phyloP scores from a whole-genome alignment of 1,140 invertebrate species.

The Callitettix versicolor region DNA sequence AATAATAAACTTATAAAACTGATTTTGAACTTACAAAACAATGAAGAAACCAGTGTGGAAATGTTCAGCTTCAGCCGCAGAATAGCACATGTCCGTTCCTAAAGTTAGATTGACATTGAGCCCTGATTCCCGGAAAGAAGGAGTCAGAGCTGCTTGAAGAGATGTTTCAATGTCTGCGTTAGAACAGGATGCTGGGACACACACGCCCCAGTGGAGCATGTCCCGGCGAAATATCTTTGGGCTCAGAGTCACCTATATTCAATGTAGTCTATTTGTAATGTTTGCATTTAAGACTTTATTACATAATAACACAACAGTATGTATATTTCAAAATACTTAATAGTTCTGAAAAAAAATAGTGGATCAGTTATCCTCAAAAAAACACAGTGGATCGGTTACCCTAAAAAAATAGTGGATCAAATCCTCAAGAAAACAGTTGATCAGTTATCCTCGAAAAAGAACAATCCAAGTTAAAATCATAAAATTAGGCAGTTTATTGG shows the following conservation, averaged over 20 bases:
- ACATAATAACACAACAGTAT: neutral
- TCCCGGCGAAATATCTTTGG: conserved; percentile 1
- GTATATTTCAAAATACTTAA: neutral
- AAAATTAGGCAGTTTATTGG: too few relatives aligned
- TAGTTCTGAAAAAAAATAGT: neutral
- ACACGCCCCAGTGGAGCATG: conserved; percentile 41
- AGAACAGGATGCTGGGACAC: conserved; percentile 44
- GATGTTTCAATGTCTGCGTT: conserved; percentile 40
- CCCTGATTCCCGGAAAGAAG: conserved; percentile 1
- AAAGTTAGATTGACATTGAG: conserved; percentile 11
- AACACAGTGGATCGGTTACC: too few relatives aligned
- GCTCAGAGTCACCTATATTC: neutral
- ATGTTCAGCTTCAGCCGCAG: neutral
- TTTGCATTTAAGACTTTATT: neutral
- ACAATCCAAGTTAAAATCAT: too few relatives aligned
- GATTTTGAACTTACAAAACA: conserved; percentile 8
- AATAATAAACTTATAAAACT: too few relatives aligned
- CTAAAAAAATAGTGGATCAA: too few relatives aligned
- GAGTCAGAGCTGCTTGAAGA: conserved; percentile 23
- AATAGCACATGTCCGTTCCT: neutral
- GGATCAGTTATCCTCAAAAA: too few relatives aligned
- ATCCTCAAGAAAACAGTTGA: too few relatives aligned
- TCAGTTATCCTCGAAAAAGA: too few relatives aligned
- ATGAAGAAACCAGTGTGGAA: neutral
- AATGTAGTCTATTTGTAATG: too few relatives aligned